These are phyloP conservation scores for Falco cherrug DNA, from an alignment of 2,797 vertebrate genomes.

Conservation along the genomic window DNA sequence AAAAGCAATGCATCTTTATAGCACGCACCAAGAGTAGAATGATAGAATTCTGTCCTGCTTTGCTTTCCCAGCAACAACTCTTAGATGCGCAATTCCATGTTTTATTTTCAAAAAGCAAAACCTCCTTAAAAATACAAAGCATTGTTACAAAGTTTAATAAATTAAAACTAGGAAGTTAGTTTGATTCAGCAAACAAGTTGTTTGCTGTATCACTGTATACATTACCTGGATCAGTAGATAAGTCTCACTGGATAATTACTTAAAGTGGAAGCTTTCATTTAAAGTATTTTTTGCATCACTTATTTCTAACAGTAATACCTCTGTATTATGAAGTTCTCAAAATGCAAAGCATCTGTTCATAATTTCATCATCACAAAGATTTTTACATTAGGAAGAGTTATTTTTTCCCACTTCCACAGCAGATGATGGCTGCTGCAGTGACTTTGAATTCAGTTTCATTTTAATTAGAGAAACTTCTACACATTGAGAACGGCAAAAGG, in stretches of 20 bases:
- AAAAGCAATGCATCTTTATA: neutral
- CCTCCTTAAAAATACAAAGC: neutral
- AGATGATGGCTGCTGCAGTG: neutral
- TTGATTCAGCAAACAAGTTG: neutral
- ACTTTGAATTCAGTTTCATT: neutral
- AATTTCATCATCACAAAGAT: neutral
- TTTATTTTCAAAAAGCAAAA: neutral
- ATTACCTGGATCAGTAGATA: neutral
- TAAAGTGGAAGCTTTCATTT: neutral
- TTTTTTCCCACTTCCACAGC: neutral
- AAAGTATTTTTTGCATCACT: neutral
- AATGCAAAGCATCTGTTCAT: neutral
- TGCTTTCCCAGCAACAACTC: neutral
- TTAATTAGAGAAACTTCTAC: neutral
- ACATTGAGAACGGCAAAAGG: neutral
- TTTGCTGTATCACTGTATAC: neutral
- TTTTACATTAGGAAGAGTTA: neutral
- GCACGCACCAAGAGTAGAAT: rapidly evolving
- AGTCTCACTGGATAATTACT: neutral
- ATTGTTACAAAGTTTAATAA: neutral
- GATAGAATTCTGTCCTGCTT: neutral
- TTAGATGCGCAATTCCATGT: neutral
- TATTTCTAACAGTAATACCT: neutral
- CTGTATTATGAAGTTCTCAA: neutral
- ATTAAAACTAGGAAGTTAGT: neutral